Conservation (phyloP, 2,888 invertebrate species). For the Amblyteles armatorius region DNA sequence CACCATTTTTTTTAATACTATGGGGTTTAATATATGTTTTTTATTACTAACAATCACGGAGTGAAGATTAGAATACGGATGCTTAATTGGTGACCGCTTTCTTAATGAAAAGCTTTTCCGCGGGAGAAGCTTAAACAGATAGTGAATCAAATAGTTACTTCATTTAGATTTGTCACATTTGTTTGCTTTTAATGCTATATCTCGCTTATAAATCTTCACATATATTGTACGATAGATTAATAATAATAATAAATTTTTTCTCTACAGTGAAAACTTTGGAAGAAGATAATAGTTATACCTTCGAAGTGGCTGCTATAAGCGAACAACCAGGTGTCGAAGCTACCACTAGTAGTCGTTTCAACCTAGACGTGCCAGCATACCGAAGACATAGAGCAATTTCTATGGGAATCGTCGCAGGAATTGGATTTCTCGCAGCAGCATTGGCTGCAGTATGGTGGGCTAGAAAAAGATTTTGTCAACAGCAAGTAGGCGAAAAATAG, state of each 20-base stretch:
- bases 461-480: constrained; percentile 84
- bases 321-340: constrained; percentile 86
- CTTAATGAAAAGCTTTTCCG: no score
- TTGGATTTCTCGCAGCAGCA: constrained; percentile 89
- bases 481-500: constrained; percentile 61
- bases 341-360: constrained; percentile 88
- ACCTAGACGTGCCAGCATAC: constrained; percentile 89
- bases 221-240: not conserved
- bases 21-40: no score
- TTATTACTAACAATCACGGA: no score
- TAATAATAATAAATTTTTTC: constrained; percentile 9
- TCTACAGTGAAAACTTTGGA: constrained; percentile 88
- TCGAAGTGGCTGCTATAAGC: constrained; percentile 90
- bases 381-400: constrained; percentile 90
- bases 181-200: no score
- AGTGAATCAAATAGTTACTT: no score
- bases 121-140: no score
- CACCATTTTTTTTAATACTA: no score
- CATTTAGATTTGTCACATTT: no score
- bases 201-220: no score
- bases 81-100: no score
- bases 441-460: constrained; percentile 88
- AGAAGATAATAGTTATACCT: constrained; percentile 91
- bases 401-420: constrained; percentile 89
- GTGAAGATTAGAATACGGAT: no score